These are phyloP conservation scores for Alosa alosa DNA, from an alignment of 2,113 vertebrate species.

Conservation along the genomic window DNA sequence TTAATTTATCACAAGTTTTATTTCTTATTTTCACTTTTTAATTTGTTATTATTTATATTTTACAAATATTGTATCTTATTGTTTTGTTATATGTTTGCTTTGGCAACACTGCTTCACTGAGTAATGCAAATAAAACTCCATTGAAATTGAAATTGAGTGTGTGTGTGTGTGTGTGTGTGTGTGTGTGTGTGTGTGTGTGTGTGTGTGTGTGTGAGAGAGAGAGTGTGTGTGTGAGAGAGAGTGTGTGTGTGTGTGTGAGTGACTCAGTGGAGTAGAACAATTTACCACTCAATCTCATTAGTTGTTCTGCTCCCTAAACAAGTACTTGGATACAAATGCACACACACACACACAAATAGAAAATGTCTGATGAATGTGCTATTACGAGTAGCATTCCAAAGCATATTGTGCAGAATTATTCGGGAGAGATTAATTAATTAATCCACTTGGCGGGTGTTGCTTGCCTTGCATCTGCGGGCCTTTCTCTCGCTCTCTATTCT, in stretches of 20 bases:
- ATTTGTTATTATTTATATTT: too few relatives aligned
- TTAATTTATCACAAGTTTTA: too few relatives aligned
- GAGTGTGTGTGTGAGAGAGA: too few relatives aligned
- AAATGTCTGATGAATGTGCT: neutral
- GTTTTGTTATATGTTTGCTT: too few relatives aligned
- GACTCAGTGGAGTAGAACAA: neutral
- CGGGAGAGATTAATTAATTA: neutral
- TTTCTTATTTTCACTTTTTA: too few relatives aligned
- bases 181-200: neutral
- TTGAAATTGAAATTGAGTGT: neutral
- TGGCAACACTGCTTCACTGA: too few relatives aligned
- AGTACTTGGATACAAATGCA: neutral
- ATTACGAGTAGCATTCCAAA: neutral
- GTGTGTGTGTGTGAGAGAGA: neutral
- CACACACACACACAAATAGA: neutral
- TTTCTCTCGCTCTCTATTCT: too few relatives aligned
- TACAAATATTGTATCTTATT: too few relatives aligned
- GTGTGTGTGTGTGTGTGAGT: neutral
- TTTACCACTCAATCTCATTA: neutral
- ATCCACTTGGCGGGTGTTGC: conserved; percentile 3
- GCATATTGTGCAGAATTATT: conserved; percentile 4
- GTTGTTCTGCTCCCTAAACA: neutral
- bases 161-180: neutral
- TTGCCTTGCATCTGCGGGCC: neutral
- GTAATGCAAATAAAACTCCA: too few relatives aligned